Evolutionary conservation across 2,888 invertebrate genomes (phyloP).

Genomic region (Magallana nippona): DNA sequence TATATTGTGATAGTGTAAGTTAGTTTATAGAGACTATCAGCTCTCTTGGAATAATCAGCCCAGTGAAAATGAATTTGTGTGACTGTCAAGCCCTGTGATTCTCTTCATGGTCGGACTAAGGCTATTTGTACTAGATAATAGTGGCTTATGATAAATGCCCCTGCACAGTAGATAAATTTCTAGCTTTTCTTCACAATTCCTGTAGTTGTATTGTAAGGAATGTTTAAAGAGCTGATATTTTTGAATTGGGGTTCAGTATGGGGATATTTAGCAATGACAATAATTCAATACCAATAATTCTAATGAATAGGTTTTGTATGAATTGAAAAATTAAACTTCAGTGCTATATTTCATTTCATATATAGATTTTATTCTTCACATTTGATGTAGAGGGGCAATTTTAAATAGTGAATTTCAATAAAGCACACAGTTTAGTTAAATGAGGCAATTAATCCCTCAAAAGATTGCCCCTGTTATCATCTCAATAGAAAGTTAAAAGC

Average conservation of each 20-base stretch:
- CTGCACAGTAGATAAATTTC: constrained; percentile 13
- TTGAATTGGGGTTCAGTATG: background rate
- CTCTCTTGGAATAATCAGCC: background rate
- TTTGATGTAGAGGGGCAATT: background rate
- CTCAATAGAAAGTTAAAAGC: constrained; percentile 35
- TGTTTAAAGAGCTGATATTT: constrained; percentile 33
- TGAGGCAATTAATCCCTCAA: constrained; percentile 30
- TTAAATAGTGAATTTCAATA: background rate
- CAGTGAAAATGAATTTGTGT: constrained; percentile 14
- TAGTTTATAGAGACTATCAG: background rate
- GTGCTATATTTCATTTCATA: background rate
- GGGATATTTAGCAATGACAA: background rate
- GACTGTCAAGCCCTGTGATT: constrained; percentile 2
- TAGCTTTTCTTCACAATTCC: constrained; percentile 5
- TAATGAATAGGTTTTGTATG: background rate
- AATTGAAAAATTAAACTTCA: background rate
- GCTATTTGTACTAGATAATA: constrained; percentile 13
- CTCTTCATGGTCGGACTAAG: background rate
- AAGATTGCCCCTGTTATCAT: constrained; percentile 6
- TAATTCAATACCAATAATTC: background rate
- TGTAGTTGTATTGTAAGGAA: constrained; percentile 9
- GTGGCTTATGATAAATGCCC: constrained; percentile 24
- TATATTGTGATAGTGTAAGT: background rate
- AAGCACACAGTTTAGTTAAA: constrained; percentile 2
- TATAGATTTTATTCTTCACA: background rate